Base-by-base conservation (phyloP, 2,797 vertebrate species). In the Scleropages formosus region DNA sequence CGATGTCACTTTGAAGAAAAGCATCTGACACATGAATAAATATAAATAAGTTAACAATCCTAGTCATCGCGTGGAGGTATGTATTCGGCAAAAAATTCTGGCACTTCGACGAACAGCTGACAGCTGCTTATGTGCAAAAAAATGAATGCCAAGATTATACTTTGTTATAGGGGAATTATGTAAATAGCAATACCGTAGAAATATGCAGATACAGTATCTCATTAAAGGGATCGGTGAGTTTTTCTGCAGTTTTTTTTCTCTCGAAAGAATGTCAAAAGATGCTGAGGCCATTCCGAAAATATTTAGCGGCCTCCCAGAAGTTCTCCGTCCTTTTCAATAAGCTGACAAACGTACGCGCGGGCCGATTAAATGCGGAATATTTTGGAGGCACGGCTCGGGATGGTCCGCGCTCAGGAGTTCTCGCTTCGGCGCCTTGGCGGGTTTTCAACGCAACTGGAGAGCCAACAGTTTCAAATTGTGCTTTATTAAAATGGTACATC, bases 401-500 rank as follows among this genome's bases (percentile, higher is more conserved):
- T 83, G 75, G 75, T 74, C 24, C 58, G 76, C 31, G 73, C 66
- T 61, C 51, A 8, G 64, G 66, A 77, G 62, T 46, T 39, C 65
- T 68, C 13, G 3, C 73, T 72, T 72, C 65, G 66, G 73, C 58
- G 65, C 56, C 15, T 62, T 80, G 80, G 81, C 80, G 47, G 71
- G 18, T 70, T 72, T 81, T 83, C 82, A 80, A 49, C 72, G 77
- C 69, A 80, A 83, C 65, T 31, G n/a, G 76, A 82, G 77, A 80
- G 73, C 60, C 79, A 31, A 72, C 66, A 15, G 26, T 79, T 82
- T 77, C 76, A 80, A 84, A 84, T 78, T 12, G 78, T 69, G 75
- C 80, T 85, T 84, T 82, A 84, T 84, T 84, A 82, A 81, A 81
- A 78, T 69, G 56, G 67, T 75, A 31, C 64, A 78, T 79, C 73